Base-by-base conservation (phyloP, 2,797 vertebrate genomes). In the Lithobates sylvaticus region DNA sequence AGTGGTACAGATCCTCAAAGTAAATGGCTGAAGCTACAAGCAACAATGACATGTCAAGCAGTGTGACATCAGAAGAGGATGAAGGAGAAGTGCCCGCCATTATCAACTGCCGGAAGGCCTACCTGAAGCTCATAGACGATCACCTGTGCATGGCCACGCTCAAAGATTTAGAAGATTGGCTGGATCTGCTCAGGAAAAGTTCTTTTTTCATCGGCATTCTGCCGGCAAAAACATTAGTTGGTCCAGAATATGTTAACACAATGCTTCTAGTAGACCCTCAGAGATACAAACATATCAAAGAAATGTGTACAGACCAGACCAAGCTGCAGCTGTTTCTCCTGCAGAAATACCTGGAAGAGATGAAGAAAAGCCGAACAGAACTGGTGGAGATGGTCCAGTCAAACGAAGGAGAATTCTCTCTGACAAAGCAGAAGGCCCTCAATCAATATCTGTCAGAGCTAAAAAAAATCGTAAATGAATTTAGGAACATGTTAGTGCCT, bases 271-370 rank as follows among this genome's bases (percentile, higher is more conserved):
- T 95, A 0, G 92, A 95, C 88, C 89, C 86, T 54, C 86, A 84
- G 82, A 93, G 90, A 39, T 88, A 95, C 76, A 92, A 91, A 88
- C 92, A 90, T 88, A 91, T 95, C 91, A 95, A 94, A 90, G 90
- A 90, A 39, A 47, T 94, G 42, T 93, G 90, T 0, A 90, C 79
- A 0, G 88, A 76, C 0, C 95, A 95, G 89, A 91, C 92, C 61
- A 91, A 93, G 88, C 92, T 95, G 89, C 93, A 95, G 88, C 91
- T 96, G 21, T 23, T 90, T 3, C 93, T 96, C 21, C 86, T 95
- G 0, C 90, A 88, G 0, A 91, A 93, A 39, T 90, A 96, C 15
- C 76, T 94, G 5, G 90, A 93, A 34, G 89, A 93, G 87, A 65
- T 96, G 69, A 87, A 89, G 71, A 88, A 0, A 0, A 94, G 93